Base-by-base conservation (phyloP, 92 coral and sea anemone species). In the Heteractis magnifica region DNA sequence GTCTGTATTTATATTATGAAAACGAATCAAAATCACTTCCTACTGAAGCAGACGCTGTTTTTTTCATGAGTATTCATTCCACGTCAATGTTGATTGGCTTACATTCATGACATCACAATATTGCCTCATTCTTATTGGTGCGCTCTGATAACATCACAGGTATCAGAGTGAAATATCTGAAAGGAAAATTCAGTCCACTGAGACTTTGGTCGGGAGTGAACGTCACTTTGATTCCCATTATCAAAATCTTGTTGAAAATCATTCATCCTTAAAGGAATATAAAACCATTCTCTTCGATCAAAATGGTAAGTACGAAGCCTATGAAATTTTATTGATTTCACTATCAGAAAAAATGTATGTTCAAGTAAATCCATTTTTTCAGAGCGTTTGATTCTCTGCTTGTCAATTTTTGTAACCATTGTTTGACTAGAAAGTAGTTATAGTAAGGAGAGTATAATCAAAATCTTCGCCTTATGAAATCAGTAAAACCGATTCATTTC, bases 201-300 rank as follows among this genome's bases (percentile, higher is more conserved):
- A 68, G 84, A 23, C 84, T 55, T 81, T 71, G 23, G 52, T 71
- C 41, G 84, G 84, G 84, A 70, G 73, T 75, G 51, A 52, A 51
- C 84, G 84, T 81, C 26, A 52, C 84, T 65, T 81, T 49, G 77
- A 65, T 81, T 75, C 84, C 84, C 23, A 41, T 8, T 34, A 12
- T 26, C 16, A 16, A 15, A 34, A 14, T 48, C 11, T 34, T 49
- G 53, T 18, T 60, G 11, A 65, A 79, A 49, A 49, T 13, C 71
- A 68, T 53, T 5, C 65, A 5, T 21, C 21, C 56, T 55, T 20
- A 12, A 26, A 21, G 56, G 56, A 23, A 41, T 49, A 1, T 6
- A 81, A 49, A 49, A 23, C 84, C 62, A 44, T 12, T 68, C 0
- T 64, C 0, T 64, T 19, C 23, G 20, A 4, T 65, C 64, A 81